Evolutionary conservation across 1,140 invertebrate genomes (phyloP).

Genomic region (Drosophila kanapiae): DNA sequence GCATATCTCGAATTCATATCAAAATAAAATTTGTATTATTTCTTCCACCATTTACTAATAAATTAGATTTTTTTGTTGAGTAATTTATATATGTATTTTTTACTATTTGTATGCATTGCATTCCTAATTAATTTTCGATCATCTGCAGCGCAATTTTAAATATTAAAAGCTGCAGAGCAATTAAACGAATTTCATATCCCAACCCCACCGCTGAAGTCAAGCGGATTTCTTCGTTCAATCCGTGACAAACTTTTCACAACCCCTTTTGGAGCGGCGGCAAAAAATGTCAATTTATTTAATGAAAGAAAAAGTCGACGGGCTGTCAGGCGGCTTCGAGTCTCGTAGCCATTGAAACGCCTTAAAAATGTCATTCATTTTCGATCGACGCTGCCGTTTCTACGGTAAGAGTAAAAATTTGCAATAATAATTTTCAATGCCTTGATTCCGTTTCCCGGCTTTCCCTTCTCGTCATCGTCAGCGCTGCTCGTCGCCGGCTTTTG

Average conservation of each 20-base stretch:
- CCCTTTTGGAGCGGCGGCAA: slow-evolving; percentile 15
- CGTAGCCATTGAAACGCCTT: slow-evolving; percentile 63
- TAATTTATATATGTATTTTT: neutral
- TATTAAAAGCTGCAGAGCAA: slow-evolving; percentile 4
- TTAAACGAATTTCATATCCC: slow-evolving; percentile 9
- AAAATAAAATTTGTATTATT: neutral
- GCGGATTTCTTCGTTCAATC: slow-evolving; percentile 14
- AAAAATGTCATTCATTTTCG: slow-evolving; percentile 68
- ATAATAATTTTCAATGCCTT: slow-evolving; percentile 71
- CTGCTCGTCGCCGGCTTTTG: slow-evolving; percentile 48
- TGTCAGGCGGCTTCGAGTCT: slow-evolving; percentile 1
- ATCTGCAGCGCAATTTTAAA: neutral
- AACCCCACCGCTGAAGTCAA: slow-evolving; percentile 16
- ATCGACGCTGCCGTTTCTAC: neutral
- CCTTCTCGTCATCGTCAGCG: slow-evolving; percentile 23
- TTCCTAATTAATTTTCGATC: neutral
- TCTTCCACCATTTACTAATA: neutral
- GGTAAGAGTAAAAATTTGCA: slow-evolving; percentile 45
- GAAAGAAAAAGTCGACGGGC: slow-evolving; percentile 43
- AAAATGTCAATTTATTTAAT: slow-evolving; percentile 70
- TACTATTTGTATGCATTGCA: neutral
- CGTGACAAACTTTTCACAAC: slow-evolving; percentile 13
- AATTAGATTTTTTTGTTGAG: neutral
- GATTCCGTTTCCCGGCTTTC: slow-evolving; percentile 56
- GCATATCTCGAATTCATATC: slow-evolving; percentile 24